phyloP scores from a whole-genome alignment of 2,797 vertebrate species.

The Pristis pectinata region DNA sequence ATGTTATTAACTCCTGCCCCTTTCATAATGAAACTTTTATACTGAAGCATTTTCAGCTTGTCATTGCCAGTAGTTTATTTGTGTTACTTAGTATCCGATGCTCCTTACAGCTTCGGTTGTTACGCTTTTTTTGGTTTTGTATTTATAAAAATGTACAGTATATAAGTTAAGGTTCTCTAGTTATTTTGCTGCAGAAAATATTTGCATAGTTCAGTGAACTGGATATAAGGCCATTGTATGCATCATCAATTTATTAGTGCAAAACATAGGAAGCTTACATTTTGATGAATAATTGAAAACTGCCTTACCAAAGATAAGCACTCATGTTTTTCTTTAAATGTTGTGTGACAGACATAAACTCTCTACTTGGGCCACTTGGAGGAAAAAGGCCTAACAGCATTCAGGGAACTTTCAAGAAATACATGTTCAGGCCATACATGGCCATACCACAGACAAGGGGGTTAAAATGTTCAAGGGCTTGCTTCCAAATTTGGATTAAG shows the following conservation, averaged over 20 bases:
- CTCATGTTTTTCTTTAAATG: not conserved
- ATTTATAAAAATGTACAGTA: not conserved
- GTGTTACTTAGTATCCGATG: not conserved
- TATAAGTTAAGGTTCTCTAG: not conserved
- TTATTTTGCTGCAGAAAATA: not conserved
- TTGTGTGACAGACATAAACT: not conserved
- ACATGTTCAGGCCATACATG: constrained; percentile 27
- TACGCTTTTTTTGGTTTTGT: not conserved
- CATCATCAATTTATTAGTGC: not conserved
- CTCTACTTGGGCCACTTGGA: not conserved
- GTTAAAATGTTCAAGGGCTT: constrained; percentile 16
- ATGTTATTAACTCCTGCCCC: not conserved
- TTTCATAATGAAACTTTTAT: not conserved
- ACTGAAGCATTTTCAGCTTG: not conserved
- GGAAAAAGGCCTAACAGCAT: not conserved
- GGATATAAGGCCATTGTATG: not conserved
- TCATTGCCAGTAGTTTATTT: not conserved
- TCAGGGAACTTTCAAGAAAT: not conserved
- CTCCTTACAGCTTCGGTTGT: not conserved
- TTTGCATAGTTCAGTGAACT: not conserved
- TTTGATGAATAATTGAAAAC: not conserved
- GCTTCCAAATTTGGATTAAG: constrained; percentile 29
- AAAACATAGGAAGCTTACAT: not conserved
- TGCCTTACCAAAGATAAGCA: not conserved
- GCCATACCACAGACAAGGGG: not conserved